phyloP scores from a whole-genome alignment of 2,113 vertebrate genomes.

The Spheniscus mendiculus region DNA sequence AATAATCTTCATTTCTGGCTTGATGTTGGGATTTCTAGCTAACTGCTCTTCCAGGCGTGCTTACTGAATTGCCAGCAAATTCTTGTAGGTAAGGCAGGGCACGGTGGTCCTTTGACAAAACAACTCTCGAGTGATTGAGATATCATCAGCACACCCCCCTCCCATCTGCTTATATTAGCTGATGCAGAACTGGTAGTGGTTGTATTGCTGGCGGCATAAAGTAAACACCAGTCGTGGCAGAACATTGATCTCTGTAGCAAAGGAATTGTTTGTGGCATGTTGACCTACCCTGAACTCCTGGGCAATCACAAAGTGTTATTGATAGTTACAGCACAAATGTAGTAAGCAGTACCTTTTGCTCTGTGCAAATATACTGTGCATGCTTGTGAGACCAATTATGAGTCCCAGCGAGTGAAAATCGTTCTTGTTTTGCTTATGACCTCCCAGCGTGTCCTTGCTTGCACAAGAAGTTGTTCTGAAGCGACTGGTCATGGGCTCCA shows the following conservation, averaged over 20 bases:
- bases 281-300: conserved; percentile 48
- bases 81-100: not conserved
- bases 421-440: not conserved
- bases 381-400: not conserved
- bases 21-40: not conserved
- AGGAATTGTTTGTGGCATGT: not conserved
- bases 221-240: not conserved
- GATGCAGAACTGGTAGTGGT: not conserved
- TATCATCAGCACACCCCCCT: not conserved
- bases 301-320: not conserved
- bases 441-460: not conserved
- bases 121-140: not conserved
- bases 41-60: fast-evolving
- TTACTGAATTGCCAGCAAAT: not conserved
- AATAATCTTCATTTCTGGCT: not conserved
- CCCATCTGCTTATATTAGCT: not conserved
- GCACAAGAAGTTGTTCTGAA: not conserved
- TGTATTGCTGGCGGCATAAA: not conserved
- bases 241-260: not conserved
- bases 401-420: not conserved
- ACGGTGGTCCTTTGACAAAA: not conserved
- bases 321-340: not conserved
- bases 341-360: not conserved
- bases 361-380: not conserved
- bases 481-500: not conserved